Evolutionary conservation across 2,113 vertebrate genomes (phyloP).

Genomic region (Lasiurus cinereus): DNA sequence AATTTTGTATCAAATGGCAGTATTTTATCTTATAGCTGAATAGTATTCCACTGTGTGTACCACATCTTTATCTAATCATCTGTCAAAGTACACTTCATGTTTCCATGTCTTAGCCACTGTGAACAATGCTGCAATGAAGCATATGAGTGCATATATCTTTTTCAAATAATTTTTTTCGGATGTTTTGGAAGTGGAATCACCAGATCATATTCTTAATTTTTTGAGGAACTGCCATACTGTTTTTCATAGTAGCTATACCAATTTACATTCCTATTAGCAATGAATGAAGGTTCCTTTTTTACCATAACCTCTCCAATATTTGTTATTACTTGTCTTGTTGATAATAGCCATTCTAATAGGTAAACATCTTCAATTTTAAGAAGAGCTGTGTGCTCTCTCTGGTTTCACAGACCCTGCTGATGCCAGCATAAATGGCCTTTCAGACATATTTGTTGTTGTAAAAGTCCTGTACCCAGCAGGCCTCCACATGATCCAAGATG

Average conservation of each 20-base stretch:
- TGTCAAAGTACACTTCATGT: background rate
- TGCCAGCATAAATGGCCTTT: too few species aligned
- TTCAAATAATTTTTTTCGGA: background rate
- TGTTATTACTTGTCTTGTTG: background rate
- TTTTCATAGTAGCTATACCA: background rate
- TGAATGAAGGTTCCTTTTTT: background rate
- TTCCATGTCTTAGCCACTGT: background rate
- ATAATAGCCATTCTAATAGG: background rate
- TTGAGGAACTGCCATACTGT: background rate
- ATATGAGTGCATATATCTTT: background rate
- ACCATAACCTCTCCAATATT: background rate
- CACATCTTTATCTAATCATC: background rate
- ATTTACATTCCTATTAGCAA: background rate
- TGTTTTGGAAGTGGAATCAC: background rate
- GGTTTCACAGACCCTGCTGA: too few species aligned
- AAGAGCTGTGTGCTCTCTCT: too few species aligned
- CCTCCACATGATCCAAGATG: too few species aligned
- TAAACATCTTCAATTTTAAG: background rate
- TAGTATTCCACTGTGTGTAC: background rate
- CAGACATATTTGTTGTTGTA: too few species aligned
- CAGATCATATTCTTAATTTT: background rate
- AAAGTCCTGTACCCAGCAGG: too few species aligned
- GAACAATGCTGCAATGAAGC: background rate
- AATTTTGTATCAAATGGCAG: background rate
- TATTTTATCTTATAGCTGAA: background rate